Base-by-base conservation (phyloP, 1,140 invertebrate genomes). In the Bombus superbus region DNA sequence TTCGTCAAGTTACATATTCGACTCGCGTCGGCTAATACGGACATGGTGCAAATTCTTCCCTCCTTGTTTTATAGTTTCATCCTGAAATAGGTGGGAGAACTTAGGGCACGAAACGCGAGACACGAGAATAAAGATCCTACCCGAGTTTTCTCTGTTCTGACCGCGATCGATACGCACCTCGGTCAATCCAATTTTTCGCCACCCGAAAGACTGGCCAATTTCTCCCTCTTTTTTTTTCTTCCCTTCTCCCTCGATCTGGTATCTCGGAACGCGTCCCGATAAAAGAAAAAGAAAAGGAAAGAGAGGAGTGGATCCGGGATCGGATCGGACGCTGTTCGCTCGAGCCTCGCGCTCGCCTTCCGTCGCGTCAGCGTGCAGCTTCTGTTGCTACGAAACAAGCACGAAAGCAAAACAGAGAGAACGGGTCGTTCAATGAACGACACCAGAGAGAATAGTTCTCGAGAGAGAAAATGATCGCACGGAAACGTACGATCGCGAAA, bases 301-400 rank as follows among this genome's bases (percentile, higher is more conserved):
- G 1, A 9, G 40, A 15, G 9, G 9, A 35, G 35, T 66, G 4
- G 64, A 44, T 66, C 22, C 62, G 44, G 72, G 74, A 71, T 40
- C 82, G 69, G 82, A 57, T 77, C 59, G 75, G 57, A 57, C 74
- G 47, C 72, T 40, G 28, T 22, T 44, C 68, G 68, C 78, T 86
- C 83, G 72, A 59, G 35, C 68, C 42, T 9, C 35, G 47, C 42
- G 28, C 15, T 38, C 82, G 44, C 76, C 22, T 38, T 47, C n/a
- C 80, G 80, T 69, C 53, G 22, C 82, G 82, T 79, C 38, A 66
- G 57, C 66, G 76, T 62, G 83, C 68, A 79, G 42, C 69, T 47
- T 85, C 42, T 42, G 69, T 72, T 18, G 83, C 62, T 22, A 35
- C 71, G 25, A 35, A 28, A 22, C 38, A 8, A 68, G 44, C 22